Evolutionary conservation across 1,140 invertebrate species (phyloP).

Genomic region (Psilanteris sp.): DNA sequence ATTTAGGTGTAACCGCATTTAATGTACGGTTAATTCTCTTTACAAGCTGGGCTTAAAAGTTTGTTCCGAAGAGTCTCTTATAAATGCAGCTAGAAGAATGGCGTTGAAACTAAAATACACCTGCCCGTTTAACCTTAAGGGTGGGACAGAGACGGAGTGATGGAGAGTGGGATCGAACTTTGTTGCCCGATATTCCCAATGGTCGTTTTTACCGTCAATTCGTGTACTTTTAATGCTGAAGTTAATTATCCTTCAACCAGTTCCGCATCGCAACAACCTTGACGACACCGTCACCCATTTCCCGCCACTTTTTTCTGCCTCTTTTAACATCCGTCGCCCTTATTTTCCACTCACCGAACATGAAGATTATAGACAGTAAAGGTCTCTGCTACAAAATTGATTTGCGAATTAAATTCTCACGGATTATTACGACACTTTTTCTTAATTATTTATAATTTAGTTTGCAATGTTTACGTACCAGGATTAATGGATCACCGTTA

Average conservation of each 20-base stretch:
- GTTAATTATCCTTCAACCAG: conserved; percentile 35
- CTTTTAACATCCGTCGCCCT: not conserved
- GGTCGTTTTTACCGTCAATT: conserved; percentile 31
- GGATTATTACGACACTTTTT: no score
- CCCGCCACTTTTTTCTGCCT: not conserved
- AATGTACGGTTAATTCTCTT: conserved; percentile 37
- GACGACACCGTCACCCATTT: conserved; percentile 20
- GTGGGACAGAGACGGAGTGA: not conserved
- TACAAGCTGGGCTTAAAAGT: conserved; percentile 24
- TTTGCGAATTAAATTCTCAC: no score
- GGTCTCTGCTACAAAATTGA: no score
- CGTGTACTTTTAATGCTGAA: conserved; percentile 35
- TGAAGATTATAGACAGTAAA: conserved; percentile 12
- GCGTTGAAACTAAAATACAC: conserved; percentile 24
- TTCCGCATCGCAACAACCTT: conserved; percentile 10
- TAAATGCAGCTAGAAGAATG: conserved; percentile 26
- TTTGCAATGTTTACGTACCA: no score
- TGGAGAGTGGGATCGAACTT: not conserved
- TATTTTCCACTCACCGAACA: conserved; percentile 11
- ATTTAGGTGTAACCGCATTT: conserved; percentile 26
- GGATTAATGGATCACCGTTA: no score
- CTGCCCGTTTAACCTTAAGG: conserved; percentile 13
- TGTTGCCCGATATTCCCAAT: conserved; percentile 24
- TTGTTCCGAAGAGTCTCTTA: conserved; percentile 8
- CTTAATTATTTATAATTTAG: no score